Evolutionary conservation across 2,888 invertebrate genomes (phyloP).

Genomic region (Plagodis pulveraria): DNA sequence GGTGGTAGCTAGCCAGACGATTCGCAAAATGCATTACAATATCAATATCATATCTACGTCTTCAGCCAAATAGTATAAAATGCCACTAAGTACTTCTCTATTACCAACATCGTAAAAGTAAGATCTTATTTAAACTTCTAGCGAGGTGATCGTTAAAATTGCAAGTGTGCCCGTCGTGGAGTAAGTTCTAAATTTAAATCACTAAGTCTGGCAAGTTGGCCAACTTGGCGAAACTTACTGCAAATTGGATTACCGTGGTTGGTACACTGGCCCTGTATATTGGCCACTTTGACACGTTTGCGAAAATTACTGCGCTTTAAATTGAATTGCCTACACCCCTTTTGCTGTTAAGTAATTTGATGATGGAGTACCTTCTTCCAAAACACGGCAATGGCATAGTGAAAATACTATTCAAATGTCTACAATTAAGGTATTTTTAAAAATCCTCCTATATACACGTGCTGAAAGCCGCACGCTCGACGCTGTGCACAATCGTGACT

Average conservation of each 20-base stretch:
- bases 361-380: background rate
- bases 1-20: too few relatives aligned
- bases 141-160: constrained; percentile 70
- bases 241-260: constrained; percentile 76
- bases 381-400: too few relatives aligned
- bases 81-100: constrained; percentile 37
- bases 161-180: constrained; percentile 65
- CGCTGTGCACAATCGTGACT: too few relatives aligned
- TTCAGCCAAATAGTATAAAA: background rate
- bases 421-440: too few relatives aligned
- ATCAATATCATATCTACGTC: too few relatives aligned
- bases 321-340: constrained; percentile 17
- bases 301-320: constrained; percentile 29
- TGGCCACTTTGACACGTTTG: constrained; percentile 64
- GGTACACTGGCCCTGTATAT: constrained; percentile 45
- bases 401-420: too few relatives aligned
- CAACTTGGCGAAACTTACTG: constrained; percentile 66
- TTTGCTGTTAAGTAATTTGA: background rate
- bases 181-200: constrained; percentile 81
- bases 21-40: too few relatives aligned
- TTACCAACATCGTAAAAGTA: constrained; percentile 57
- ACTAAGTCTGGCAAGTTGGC: constrained; percentile 71
- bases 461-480: too few relatives aligned
- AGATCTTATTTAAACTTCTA: constrained; percentile 66
- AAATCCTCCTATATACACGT: too few relatives aligned